Base-by-base conservation (phyloP, 2,888 invertebrate genomes). In the Suillia variegata region DNA sequence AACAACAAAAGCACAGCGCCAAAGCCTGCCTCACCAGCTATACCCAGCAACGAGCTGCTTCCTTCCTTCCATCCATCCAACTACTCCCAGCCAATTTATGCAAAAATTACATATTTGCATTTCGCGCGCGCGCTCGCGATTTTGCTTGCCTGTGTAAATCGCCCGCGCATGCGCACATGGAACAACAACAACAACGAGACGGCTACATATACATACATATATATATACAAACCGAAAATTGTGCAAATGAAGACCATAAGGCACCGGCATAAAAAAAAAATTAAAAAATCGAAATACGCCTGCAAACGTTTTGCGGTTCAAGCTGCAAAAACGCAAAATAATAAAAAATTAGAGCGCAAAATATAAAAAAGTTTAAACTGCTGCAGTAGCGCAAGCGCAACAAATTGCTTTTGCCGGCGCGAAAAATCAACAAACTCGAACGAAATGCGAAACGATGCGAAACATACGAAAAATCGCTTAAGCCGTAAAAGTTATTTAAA, bases 361-460 rank as follows among this genome's bases (percentile, higher is more conserved):
- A n/a, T 4, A 13, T 4, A 38, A 38, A n/a, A 38, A 38, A 3
- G 38, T 18, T 48, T 17, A 18, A 42, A 34, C 15, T 26, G 20
- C 49, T 45, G 60, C 56, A 56, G 60, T 60, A 60, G 60, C 60
- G 48, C 31, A 56, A 45, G 56, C 56, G 56, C 48, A 49, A 38
- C 60, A 56, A 60, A 60, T 54, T 60, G 47, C 49, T 33, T 53
- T n/a, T 21, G 20, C 21, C 18, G 38, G 38, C 34, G 34, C 33
- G 22, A 18, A 54, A 42, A 54, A 54, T 22, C 45, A 42, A 42
- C 42, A 53, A 31, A 31, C 8, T 17, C 26, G 6, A 1, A 51
- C 4, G 18, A 8, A 21, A n/a, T 17, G 17, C 50, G 22, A 31
- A 58, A 49, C 48, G 51, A 22, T 21, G 18, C 26, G 24, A 33